These are phyloP conservation scores for Zoanthus gigantus DNA, from an alignment of 92 coral and sea anemone species.

Conservation along the genomic window DNA sequence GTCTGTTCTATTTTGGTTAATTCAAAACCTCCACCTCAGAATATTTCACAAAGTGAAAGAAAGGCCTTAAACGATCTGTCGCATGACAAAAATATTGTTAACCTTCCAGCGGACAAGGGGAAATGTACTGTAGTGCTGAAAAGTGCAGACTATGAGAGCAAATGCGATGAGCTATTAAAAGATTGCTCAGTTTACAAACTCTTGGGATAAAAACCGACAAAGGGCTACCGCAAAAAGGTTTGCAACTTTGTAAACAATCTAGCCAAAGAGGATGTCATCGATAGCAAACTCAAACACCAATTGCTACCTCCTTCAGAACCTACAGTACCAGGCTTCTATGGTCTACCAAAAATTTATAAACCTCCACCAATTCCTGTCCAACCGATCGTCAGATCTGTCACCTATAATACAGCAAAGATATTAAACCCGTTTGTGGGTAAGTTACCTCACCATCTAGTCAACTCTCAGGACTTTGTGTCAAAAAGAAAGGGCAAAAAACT, in stretches of 20 bases:
- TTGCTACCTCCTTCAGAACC: no score
- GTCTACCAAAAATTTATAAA: no score
- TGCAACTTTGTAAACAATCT: no score
- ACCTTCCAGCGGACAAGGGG: background rate
- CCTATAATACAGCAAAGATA: background rate
- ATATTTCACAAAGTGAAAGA: constrained; percentile 21
- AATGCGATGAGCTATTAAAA: constrained; percentile 10
- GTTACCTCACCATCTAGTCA: no score
- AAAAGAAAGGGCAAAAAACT: no score
- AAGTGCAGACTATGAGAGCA: constrained; percentile 11
- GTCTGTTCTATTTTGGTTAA: constrained; percentile 23
- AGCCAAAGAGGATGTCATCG: no score
- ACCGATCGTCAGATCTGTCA: background rate
- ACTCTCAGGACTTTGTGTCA: no score
- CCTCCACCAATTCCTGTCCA: background rate
- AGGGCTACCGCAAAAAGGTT: no score
- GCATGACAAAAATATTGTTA: constrained; percentile 12
- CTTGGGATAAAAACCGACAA: background rate
- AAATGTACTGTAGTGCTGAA: constrained; percentile 7
- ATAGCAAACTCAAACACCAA: no score
- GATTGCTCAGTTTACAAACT: constrained; percentile 15
- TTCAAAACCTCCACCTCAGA: constrained; percentile 18
- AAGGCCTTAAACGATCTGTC: constrained; percentile 24
- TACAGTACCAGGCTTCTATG: no score
- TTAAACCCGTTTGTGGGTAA: no score